Evolutionary conservation across 2,888 invertebrate species (phyloP).

Genomic region (Ganaspis brasiliensis): DNA sequence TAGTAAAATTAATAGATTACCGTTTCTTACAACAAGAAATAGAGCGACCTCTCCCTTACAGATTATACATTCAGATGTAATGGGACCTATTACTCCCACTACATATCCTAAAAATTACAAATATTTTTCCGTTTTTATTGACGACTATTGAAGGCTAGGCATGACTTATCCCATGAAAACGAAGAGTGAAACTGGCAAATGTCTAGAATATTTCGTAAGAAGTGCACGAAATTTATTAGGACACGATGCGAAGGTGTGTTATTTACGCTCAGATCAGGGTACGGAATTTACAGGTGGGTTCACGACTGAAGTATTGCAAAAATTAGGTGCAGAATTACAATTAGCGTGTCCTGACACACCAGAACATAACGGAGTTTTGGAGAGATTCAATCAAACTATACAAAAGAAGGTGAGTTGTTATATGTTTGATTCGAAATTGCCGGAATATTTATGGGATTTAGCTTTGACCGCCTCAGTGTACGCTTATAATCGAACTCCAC

Average conservation of each 20-base stretch:
- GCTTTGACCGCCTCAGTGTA: conserved; percentile 59
- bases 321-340: conserved; percentile 54
- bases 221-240: conserved; percentile 60
- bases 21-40: conserved; percentile 51
- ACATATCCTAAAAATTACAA: conserved; percentile 54
- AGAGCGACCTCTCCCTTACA: conserved; percentile 56
- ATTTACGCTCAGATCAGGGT: conserved; percentile 59
- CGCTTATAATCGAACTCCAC: conserved; percentile 37
- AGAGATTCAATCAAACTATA: conserved; percentile 55
- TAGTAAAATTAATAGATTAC: conserved; percentile 61
- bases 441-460: conserved; percentile 58
- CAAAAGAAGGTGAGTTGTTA: conserved; percentile 53
- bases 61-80: conserved; percentile 59
- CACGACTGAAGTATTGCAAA: conserved; percentile 55
- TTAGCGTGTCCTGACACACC: conserved; percentile 54
- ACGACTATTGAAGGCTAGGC: conserved; percentile 61
- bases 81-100: conserved; percentile 55
- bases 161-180: conserved; percentile 57
- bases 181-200: conserved; percentile 54
- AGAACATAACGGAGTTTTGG: conserved; percentile 54
- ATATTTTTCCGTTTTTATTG: conserved; percentile 56
- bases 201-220: conserved; percentile 55
- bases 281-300: conserved; percentile 60
- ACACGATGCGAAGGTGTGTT: conserved; percentile 59
- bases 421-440: conserved; percentile 43